Evolutionary conservation across 2,888 invertebrate genomes (phyloP).

Genomic region (Gymnoscelis rufifasciata): DNA sequence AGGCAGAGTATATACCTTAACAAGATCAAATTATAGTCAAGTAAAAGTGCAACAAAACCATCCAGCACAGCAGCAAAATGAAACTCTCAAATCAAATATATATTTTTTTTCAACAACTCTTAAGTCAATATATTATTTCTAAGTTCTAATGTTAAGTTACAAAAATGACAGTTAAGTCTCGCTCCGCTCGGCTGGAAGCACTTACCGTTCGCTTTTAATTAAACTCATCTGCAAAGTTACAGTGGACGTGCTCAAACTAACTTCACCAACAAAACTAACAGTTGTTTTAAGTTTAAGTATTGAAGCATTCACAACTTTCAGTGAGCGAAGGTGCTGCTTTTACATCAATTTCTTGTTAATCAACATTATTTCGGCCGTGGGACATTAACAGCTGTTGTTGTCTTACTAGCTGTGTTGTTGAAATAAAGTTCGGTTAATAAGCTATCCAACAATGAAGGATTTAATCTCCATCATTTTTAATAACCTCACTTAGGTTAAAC

Average conservation of each 20-base stretch:
- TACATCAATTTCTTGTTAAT: no score
- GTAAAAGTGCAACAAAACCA: no score
- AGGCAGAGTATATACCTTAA: no score
- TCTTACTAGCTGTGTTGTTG: slow-evolving; percentile 12
- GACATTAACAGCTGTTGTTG: no score
- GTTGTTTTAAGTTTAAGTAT: not conserved
- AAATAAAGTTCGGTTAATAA: slow-evolving; percentile 7
- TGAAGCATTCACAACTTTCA: not conserved
- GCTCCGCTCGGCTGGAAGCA: not conserved
- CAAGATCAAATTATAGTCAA: no score
- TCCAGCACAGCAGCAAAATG: no score
- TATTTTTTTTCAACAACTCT: no score
- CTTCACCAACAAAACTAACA: slow-evolving; percentile 1
- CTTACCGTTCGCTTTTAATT: not conserved
- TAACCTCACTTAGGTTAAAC: no score
- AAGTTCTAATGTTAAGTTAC: not conserved
- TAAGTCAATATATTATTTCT: not conserved
- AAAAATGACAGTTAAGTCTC: not conserved
- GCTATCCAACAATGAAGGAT: no score
- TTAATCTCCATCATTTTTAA: no score
- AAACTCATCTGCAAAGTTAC: not conserved
- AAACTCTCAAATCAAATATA: no score
- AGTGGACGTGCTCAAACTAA: slow-evolving; percentile 2
- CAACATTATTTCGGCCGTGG: no score
- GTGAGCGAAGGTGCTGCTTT: not conserved